Base-by-base conservation (phyloP, 2,888 invertebrate species). In the Allacma fusca region DNA sequence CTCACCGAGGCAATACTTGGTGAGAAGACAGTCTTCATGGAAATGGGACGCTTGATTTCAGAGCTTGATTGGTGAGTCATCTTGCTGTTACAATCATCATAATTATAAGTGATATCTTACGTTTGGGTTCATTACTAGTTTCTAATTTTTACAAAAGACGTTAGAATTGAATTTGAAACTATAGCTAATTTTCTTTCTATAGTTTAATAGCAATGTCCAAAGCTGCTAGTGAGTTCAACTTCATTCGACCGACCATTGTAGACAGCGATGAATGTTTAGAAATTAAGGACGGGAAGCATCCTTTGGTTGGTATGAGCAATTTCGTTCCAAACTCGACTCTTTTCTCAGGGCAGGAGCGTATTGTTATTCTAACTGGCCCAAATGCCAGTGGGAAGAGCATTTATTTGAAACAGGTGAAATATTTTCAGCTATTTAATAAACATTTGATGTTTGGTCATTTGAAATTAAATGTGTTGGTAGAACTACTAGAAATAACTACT, bases 321-420 rank as follows among this genome's bases (percentile, higher is more conserved):
- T 94, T 92, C 85, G 92, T 95, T 1, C 89, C 93, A 0, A 96
- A 96, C 86, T 91, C 93, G 85, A 89, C 90, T 9, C 85, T 87
- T 78, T 92, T 92, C 75, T 90, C 91, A 7, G 85, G 83, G 5
- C 86, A 86, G 0, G 85, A 87, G 0, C 87, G 88, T 9, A 89
- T 96, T 28, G 93, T 93, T 86, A 90, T 97, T 70, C 87, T 97
- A 7, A 95, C 94, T 0, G 97, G 96, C 0, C 94, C 97, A 0
- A 97, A 97, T 87, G 92, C 94, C 0, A 93, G 94, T 85, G 97
- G 97, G 1, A 98, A 97, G 87, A 96, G 94, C 79, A 91, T 96
- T 34, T 97, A 94, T 86, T 88, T 97, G 85, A 96, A 96, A 87
- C 95, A 96, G 88, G 90, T 90, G 43, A 40, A 40, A 9, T 40